Conservation (phyloP, 2,888 invertebrate genomes). For the Tricholauxania praeusta region DNA sequence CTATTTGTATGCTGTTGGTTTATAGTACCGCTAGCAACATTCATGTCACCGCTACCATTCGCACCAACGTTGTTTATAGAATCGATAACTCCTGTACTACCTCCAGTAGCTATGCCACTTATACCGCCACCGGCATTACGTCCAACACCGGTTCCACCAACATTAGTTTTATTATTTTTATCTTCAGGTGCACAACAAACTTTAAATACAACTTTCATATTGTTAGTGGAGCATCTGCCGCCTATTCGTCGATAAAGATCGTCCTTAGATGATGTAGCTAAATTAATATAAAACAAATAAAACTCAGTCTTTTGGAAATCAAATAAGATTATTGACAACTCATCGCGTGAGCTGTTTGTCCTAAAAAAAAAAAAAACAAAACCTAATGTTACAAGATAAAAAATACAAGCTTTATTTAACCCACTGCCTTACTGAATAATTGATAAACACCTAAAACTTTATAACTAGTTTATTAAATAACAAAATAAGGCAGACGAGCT, state of each 20-base stretch:
- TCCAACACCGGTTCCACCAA: constrained; percentile 53
- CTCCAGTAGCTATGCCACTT: constrained; percentile 43
- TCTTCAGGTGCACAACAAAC: constrained; percentile 89
- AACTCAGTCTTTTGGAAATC: no score
- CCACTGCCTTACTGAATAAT: no score
- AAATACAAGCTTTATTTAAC: no score
- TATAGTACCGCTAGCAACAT: constrained; percentile 40
- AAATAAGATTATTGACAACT: no score
- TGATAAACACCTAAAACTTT: no score
- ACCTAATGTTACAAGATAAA: no score
- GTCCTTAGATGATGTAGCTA: constrained; percentile 92
- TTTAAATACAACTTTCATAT: constrained; percentile 96
- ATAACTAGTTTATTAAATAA: no score
- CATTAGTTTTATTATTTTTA: constrained; percentile 68
- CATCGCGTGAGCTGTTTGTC: no score
- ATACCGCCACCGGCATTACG: constrained; percentile 32
- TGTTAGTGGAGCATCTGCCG: constrained; percentile 90
- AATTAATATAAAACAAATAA: constrained; percentile 37
- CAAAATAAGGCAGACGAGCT: no score
- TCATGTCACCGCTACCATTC: constrained; percentile 56
- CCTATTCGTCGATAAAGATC: constrained; percentile 93
- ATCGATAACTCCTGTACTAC: constrained; percentile 43
- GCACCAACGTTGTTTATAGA: constrained; percentile 58
- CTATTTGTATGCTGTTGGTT: constrained; percentile 33
- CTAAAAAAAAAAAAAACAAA: no score